phyloP scores from a whole-genome alignment of 2,797 vertebrate species.

The Glyptemys insculpta region DNA sequence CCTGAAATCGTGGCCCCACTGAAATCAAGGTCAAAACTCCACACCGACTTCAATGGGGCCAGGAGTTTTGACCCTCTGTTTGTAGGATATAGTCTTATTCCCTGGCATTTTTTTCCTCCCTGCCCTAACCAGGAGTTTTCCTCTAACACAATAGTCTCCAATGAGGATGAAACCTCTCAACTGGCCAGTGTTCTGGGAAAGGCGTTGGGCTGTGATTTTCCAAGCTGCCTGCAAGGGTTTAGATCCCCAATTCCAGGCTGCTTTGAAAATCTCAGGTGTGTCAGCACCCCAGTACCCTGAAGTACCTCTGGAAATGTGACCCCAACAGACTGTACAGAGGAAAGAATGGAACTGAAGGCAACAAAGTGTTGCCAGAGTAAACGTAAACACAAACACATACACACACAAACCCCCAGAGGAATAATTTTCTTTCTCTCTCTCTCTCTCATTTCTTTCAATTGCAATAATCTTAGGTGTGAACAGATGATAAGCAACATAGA shows the following conservation, averaged over 20 bases:
- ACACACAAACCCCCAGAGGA: too few species aligned
- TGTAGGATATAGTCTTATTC: too few species aligned
- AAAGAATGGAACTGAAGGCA: not conserved
- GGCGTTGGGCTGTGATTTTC: not conserved
- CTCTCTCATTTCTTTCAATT: not conserved
- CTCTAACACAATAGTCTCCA: not conserved
- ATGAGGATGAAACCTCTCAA: not conserved
- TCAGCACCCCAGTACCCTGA: not conserved
- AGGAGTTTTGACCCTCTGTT: too few species aligned
- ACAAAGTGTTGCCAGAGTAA: not conserved
- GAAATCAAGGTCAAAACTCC: too few species aligned
- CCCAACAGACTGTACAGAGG: not conserved
- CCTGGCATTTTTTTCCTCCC: not conserved
- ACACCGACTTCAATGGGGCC: too few species aligned
- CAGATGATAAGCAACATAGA: not conserved
- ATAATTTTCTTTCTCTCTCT: not conserved
- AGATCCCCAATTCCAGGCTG: not conserved
- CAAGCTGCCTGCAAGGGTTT: not conserved
- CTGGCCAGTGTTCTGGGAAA: not conserved
- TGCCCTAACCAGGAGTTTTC: not conserved
- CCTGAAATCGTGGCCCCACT: too few species aligned
- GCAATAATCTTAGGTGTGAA: not conserved
- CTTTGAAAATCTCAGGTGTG: not conserved
- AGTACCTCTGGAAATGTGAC: fast-evolving
- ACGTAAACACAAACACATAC: not conserved